Evolutionary conservation across 1,140 invertebrate species (phyloP).

Genomic region (Sminthurinus signatus): DNA sequence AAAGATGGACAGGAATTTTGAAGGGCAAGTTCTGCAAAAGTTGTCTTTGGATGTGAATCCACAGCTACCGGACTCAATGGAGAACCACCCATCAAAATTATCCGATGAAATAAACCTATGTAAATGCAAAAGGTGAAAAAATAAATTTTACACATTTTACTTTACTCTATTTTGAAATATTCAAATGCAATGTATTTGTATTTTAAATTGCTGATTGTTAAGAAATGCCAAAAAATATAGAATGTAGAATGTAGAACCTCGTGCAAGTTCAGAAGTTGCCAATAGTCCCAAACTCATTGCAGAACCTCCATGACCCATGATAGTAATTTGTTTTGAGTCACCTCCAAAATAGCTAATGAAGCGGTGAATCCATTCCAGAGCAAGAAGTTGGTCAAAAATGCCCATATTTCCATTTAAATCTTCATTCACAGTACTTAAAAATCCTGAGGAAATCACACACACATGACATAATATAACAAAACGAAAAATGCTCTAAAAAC

Average conservation of each 20-base stretch:
- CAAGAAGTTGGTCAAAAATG: constrained; percentile 87
- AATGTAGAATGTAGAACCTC: neutral
- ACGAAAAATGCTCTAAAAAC: too few relatives aligned
- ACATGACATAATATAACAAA: too few relatives aligned
- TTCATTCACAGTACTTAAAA: constrained; percentile 58
- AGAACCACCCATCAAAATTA: constrained; percentile 48
- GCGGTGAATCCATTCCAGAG: constrained; percentile 83
- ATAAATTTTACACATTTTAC: too few relatives aligned
- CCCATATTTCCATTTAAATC: constrained; percentile 86
- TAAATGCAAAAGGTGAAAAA: too few relatives aligned
- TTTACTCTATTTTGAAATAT: too few relatives aligned
- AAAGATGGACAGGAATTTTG: constrained; percentile 53
- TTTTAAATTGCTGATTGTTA: too few relatives aligned
- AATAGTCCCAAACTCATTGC: constrained; percentile 50
- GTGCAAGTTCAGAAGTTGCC: constrained; percentile 25
- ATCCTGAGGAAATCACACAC: constrained; percentile 26
- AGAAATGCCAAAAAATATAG: too few relatives aligned
- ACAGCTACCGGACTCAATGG: constrained; percentile 88
- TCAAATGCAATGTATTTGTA: too few relatives aligned
- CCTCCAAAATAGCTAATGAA: constrained; percentile 85
- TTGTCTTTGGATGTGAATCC: constrained; percentile 68
- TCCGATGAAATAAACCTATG: neutral
- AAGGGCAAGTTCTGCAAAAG: constrained; percentile 52
- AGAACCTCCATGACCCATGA: constrained; percentile 88
- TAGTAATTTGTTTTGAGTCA: constrained; percentile 77